Percentiles rank a stretch among this genome's conserved stretches.
These are phyloP conservation scores for Drosophila cyrtoloma DNA, from an alignment of 2,888 invertebrate species.

Conservation along the genomic window DNA sequence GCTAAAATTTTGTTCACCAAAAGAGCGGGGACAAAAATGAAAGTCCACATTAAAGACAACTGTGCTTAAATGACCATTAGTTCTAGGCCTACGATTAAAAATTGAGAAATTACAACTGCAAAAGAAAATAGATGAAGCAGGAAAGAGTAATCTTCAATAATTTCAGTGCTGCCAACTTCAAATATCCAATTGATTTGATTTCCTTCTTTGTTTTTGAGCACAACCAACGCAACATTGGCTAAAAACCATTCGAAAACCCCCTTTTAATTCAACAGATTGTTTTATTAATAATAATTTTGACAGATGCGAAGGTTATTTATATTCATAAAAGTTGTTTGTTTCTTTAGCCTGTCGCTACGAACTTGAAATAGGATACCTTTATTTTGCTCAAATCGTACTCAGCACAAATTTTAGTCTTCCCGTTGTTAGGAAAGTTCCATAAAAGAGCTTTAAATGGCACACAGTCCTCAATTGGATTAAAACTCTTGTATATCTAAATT, in stretches of 20 bases:
- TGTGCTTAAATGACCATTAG: slow-evolving; percentile 24
- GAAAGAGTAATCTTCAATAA: neutral
- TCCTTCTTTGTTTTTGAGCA: neutral
- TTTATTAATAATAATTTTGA: neutral
- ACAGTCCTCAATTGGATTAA: slow-evolving; percentile 8
- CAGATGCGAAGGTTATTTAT: neutral
- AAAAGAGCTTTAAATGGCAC: slow-evolving; percentile 14
- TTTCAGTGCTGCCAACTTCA: slow-evolving; percentile 38
- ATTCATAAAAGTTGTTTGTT: neutral
- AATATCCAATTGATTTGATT: neutral
- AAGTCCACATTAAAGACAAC: slow-evolving; percentile 3
- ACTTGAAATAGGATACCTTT: neutral
- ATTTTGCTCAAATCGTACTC: slow-evolving; percentile 39
- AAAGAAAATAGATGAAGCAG: neutral
- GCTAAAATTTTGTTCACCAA: neutral
- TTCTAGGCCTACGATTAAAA: slow-evolving; percentile 13
- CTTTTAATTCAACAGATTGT: neutral
- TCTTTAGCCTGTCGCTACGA: neutral
- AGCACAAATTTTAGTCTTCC: slow-evolving; percentile 50
- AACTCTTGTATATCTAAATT: slow-evolving; percentile 3
- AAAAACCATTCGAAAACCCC: neutral
- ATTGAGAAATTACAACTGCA: slow-evolving; percentile 11
- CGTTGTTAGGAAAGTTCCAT: slow-evolving; percentile 2
- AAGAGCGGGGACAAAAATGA: neutral
- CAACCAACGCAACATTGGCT: neutral